Evolutionary conservation across 2,797 vertebrate genomes (phyloP).

Genomic region (Rhinoraja longicauda): DNA sequence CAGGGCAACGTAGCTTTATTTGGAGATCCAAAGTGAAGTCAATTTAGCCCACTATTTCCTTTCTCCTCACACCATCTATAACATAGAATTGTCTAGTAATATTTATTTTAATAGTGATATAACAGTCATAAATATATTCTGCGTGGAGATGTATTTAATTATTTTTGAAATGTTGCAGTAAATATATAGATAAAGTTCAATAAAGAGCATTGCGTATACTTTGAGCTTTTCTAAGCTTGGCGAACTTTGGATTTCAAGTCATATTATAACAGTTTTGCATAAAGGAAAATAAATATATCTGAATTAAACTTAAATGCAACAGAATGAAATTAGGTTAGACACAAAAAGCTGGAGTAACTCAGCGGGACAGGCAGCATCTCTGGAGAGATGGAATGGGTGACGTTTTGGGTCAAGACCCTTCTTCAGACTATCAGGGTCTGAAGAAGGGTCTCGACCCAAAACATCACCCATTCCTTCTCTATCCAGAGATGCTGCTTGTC

Average conservation of each 20-base stretch:
- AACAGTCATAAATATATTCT: background rate
- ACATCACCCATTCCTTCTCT: no score
- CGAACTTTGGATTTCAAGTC: background rate
- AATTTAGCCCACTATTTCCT: background rate
- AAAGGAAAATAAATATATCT: background rate
- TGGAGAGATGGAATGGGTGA: no score
- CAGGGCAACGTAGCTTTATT: background rate
- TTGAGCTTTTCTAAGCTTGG: background rate
- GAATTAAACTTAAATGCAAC: background rate
- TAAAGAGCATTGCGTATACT: background rate
- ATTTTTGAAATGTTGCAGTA: background rate
- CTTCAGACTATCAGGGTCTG: no score
- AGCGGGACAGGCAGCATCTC: no score
- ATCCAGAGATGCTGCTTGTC: no score
- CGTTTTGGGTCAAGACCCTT: no score
- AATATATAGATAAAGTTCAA: background rate
- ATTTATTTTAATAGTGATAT: background rate
- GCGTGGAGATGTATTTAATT: background rate
- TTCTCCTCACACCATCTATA: background rate
- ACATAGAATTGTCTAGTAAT: background rate
- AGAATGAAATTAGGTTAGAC: no score
- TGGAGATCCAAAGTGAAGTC: background rate
- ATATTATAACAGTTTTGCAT: background rate
- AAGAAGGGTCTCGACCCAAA: no score
- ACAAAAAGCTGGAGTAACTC: no score